phyloP scores from a whole-genome alignment of 2,888 invertebrate species.

The Ariolimax columbianus region DNA sequence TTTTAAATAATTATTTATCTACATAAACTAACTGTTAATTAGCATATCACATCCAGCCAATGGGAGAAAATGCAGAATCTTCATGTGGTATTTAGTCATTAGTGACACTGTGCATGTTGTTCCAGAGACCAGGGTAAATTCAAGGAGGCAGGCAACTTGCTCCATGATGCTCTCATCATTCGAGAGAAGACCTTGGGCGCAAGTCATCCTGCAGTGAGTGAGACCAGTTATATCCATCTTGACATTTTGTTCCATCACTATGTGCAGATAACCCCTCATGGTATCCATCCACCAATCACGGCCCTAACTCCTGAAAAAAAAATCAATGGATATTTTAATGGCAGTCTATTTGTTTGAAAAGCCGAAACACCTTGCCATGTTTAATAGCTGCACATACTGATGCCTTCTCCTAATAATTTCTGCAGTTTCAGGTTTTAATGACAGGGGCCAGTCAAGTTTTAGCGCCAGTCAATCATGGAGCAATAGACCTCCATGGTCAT shows the following conservation, averaged over 20 bases:
- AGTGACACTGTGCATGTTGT: slow-evolving; percentile 36
- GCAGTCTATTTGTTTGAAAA: not conserved
- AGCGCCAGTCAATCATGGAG: not conserved
- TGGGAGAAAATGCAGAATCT: not conserved
- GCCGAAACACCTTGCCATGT: not conserved
- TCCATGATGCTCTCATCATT: slow-evolving; percentile 98
- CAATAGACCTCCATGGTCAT: not conserved
- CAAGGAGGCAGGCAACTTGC: slow-evolving; percentile 97
- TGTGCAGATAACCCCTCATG: slow-evolving; percentile 14
- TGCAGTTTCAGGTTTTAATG: not conserved
- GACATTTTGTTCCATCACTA: not conserved
- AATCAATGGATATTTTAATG: not conserved
- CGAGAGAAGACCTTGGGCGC: slow-evolving; percentile 98
- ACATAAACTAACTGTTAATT: no score
- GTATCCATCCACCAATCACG: not conserved
- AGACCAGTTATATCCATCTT: slow-evolving; percentile 7
- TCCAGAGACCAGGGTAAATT: slow-evolving; percentile 97
- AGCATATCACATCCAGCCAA: not conserved
- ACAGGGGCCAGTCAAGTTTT: not conserved
- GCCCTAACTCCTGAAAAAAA: not conserved
- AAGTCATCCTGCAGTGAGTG: slow-evolving; percentile 94
- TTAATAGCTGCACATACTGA: not conserved
- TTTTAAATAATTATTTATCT: not conserved
- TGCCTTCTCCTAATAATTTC: not conserved
- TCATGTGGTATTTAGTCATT: not conserved